Base-by-base conservation (phyloP, 2,888 invertebrate species). In the Melieria crassipennis region DNA sequence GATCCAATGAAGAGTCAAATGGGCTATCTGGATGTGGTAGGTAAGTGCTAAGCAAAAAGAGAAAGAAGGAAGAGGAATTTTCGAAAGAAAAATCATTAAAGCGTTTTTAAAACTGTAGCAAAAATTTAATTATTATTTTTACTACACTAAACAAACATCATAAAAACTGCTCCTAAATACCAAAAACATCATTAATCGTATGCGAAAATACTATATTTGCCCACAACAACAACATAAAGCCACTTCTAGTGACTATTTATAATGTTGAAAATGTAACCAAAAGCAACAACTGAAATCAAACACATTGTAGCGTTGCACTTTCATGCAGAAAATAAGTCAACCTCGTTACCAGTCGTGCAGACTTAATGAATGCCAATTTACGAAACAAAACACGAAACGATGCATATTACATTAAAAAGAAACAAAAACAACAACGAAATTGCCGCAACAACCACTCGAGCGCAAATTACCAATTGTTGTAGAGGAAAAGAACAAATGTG, bases 21-120 rank as follows among this genome's bases (percentile, higher is more conserved):
- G 78, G 95, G 95, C 66, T 94, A 93, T 85, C 88, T 96, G 77
- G 92, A 95, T 84, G 95, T 96, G 79, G 95, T 95, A 67, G 95
- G 96, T 96, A 87, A 91, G 81, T 69, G 69, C 47, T 68, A 61
- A 50, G 9, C 10, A 1, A 46, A 63, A n/a, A 47, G 60, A 30
- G 2, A 2, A 30, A 1, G 52, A 63, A 48, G 45, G 47, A 62
- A n/a, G n/a, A 10, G 16, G 7, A 47, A 7, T 48, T 16, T n/a
- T 13, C 4, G 4, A 47, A 48, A 48, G 4, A 47, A 48, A 63
- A 63, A 63, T 46, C 11, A 11, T 52, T 2, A 50, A 50, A 10
- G 2, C 30, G 7, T 52, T 11, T n/a, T 13, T 1, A 52, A 9
- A 6, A 6, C 13, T 52, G 7, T 13, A 6, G 0, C 4, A 52